phyloP scores from a whole-genome alignment of 1,140 invertebrate species.

The Pseudomyrmex gracilis region DNA sequence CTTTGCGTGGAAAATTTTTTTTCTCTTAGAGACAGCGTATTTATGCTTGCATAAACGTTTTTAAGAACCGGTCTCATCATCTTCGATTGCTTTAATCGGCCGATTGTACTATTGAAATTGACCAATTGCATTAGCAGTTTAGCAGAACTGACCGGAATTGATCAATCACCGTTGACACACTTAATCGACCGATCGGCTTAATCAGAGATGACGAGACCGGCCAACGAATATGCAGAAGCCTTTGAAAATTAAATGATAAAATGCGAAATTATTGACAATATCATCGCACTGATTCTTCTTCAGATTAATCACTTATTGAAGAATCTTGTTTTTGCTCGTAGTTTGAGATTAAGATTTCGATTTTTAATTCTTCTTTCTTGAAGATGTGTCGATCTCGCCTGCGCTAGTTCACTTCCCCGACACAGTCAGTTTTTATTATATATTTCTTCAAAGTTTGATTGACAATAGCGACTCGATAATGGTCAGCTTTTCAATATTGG shows the following conservation, averaged over 20 bases:
- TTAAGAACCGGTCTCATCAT: no score
- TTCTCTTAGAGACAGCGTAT: conserved; percentile 12
- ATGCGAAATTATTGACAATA: conserved; percentile 48
- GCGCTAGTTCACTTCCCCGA: conserved; percentile 70
- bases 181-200: no score
- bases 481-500: conserved; percentile 65
- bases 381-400: conserved; percentile 67
- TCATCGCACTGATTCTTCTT: neutral
- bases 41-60: neutral
- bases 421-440: conserved; percentile 73
- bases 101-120: no score
- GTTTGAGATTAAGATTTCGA: conserved; percentile 15
- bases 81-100: no score
- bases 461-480: conserved; percentile 76
- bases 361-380: conserved; percentile 4
- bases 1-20: conserved; percentile 35
- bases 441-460: conserved; percentile 75
- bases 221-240: no score
- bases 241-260: conserved; percentile 3
- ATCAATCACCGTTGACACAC: no score
- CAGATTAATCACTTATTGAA: neutral
- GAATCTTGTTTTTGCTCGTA: neutral
- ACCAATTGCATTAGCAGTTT: no score
- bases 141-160: no score
- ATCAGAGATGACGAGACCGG: no score